Conservation (phyloP, 2,888 invertebrate genomes). For the Coenonympha arcania region DNA sequence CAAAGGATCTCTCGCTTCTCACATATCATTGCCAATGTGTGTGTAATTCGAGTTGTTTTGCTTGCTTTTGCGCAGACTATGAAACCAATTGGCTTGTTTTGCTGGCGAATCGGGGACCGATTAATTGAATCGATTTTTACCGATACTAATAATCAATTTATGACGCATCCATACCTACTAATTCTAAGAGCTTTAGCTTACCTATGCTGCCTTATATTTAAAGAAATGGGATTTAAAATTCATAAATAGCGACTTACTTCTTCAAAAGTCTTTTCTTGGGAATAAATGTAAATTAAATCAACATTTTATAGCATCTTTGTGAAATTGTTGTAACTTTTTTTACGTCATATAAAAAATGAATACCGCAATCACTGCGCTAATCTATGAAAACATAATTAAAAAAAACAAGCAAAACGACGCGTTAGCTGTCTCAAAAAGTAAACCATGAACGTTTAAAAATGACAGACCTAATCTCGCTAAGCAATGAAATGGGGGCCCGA, state of each 20-base stretch:
- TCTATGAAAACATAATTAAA: conserved; percentile 9
- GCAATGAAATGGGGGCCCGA: no score
- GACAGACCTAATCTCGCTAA: no score
- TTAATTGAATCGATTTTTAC: background rate
- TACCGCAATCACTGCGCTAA: background rate
- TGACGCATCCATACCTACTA: background rate
- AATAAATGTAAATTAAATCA: no score
- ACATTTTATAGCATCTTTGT: no score
- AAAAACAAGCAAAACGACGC: conserved; percentile 32
- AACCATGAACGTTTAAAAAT: no score
- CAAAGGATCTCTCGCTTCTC: conserved; percentile 66
- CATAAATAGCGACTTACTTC: no score
- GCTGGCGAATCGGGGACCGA: conserved; percentile 9
- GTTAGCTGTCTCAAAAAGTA: conserved; percentile 19
- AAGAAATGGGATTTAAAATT: no score
- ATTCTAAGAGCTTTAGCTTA: no score
- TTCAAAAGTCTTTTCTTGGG: no score
- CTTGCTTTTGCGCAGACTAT: conserved; percentile 61
- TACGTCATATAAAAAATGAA: no score
- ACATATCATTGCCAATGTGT: conserved; percentile 59
- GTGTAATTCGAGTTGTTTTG: conserved; percentile 67
- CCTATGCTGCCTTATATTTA: no score
- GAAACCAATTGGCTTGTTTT: conserved; percentile 30
- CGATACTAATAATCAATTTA: background rate
- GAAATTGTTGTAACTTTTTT: no score